phyloP scores from a whole-genome alignment of 2,888 invertebrate genomes.

The Mythimna impura region DNA sequence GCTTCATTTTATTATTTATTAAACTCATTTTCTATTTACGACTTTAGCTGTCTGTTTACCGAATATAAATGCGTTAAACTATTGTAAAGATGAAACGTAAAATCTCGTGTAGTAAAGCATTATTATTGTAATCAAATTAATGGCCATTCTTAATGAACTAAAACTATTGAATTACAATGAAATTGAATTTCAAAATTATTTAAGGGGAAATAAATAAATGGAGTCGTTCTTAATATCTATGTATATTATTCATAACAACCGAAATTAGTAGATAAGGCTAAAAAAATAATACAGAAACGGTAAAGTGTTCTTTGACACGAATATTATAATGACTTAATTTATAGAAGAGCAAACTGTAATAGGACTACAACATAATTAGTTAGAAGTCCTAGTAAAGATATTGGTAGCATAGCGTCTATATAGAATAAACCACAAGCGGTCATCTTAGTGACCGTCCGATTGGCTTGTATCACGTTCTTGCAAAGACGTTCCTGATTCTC shows the following conservation, averaged over 20 bases:
- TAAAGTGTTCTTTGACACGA: neutral
- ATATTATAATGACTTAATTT: neutral
- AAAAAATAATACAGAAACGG: neutral
- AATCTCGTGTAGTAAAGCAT: neutral
- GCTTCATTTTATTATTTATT: constrained; percentile 3
- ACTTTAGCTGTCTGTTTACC: neutral
- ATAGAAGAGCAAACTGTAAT: constrained; percentile 24
- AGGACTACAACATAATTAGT: constrained; percentile 24
- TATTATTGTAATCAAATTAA: constrained; percentile 8
- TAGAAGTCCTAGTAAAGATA: constrained; percentile 12
- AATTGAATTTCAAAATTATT: neutral
- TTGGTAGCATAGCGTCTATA: constrained; percentile 6
- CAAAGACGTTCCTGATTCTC: constrained; percentile 11
- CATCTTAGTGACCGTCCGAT: constrained; percentile 22
- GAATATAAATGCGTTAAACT: neutral
- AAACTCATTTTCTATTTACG: constrained; percentile 2
- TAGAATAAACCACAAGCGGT: constrained; percentile 16
- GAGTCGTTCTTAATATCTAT: neutral
- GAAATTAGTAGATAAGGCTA: no score
- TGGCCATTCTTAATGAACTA: neutral
- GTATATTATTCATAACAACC: no score
- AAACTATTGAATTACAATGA: constrained; percentile 1
- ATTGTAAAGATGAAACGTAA: neutral
- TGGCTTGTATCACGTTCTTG: constrained; percentile 10
- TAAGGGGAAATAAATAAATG: constrained; percentile 9